Evolutionary conservation across 2,797 vertebrate species (phyloP).

Genomic region (Huso huso): DNA sequence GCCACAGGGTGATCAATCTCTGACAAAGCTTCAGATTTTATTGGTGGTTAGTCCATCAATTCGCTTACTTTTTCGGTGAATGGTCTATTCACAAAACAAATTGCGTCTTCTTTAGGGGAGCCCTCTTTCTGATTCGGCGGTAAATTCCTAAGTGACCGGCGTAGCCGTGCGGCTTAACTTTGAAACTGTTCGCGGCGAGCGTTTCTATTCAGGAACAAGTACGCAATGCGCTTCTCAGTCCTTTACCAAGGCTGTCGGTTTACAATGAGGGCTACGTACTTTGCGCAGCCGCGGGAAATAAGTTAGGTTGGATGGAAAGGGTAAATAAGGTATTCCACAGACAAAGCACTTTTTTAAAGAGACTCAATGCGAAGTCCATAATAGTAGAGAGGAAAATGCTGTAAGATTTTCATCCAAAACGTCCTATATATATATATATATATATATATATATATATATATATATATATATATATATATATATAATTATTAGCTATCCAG

Average conservation of each 20-base stretch:
- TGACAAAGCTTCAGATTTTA: constrained; percentile 4
- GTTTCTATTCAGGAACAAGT: not conserved
- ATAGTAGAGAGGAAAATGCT: not conserved
- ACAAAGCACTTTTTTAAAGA: constrained; percentile 60
- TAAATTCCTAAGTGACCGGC: not conserved
- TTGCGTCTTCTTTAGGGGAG: too few relatives aligned
- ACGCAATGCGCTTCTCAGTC: not conserved
- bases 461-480: too few relatives aligned
- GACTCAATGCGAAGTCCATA: constrained; percentile 1
- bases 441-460: too few relatives aligned
- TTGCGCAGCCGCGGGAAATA: constrained; percentile 14
- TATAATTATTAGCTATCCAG: too few relatives aligned
- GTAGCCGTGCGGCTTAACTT: not conserved
- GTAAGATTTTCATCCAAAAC: too few relatives aligned
- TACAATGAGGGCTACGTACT: not conserved
- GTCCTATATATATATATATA: too few relatives aligned
- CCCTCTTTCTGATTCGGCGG: too few relatives aligned
- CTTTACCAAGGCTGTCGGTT: not conserved
- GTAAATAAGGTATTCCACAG: constrained; percentile 51
- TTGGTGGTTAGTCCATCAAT: constrained; percentile 21
- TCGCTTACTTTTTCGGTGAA: too few relatives aligned
- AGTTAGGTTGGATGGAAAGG: constrained; percentile 52
- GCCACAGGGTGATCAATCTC: constrained; percentile 15
- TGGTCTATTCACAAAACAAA: not conserved
- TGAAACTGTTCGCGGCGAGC: not conserved